Evolutionary conservation across 2,113 vertebrate genomes (phyloP).

Genomic region (Caranx melampygus): DNA sequence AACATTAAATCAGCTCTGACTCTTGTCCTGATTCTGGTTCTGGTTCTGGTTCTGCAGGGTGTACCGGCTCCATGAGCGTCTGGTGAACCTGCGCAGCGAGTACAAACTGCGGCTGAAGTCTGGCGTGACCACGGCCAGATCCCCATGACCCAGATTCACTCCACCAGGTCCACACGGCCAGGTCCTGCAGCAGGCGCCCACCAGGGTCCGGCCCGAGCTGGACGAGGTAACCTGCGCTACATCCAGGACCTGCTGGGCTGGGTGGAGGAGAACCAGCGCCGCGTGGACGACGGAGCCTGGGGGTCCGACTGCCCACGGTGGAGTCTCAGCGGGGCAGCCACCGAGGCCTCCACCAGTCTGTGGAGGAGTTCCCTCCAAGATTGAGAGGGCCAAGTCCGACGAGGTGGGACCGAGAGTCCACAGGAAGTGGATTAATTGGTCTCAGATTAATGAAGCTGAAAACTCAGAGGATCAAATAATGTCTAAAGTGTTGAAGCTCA

Average conservation of each 20-base stretch:
- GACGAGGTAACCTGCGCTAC: conserved; percentile 91
- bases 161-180: no score
- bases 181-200: conserved; percentile 73
- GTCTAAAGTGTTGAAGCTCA: no score
- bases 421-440: no score
- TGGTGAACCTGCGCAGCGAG: conserved; percentile 94
- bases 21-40: no score
- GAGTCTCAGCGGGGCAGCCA: conserved; percentile 93
- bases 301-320: conserved; percentile 91
- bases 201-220: conserved; percentile 81
- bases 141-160: conserved; percentile 72
- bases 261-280: conserved; percentile 95
- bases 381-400: conserved; percentile 90
- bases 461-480: no score
- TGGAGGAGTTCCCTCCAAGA: conserved; percentile 94
- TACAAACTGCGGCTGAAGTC: conserved; percentile 93
- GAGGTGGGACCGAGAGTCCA: conserved; percentile 84
- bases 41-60: conserved; percentile 81
- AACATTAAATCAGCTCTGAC: no score
- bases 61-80: conserved; percentile 93
- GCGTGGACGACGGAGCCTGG: conserved; percentile 87
- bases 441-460: no score
- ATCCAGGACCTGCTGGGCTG: conserved; percentile 92
- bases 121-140: conserved; percentile 76
- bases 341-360: conserved; percentile 91